Evolutionary conservation across 1,140 invertebrate genomes (phyloP).

Genomic region (Galendromus occidentalis): DNA sequence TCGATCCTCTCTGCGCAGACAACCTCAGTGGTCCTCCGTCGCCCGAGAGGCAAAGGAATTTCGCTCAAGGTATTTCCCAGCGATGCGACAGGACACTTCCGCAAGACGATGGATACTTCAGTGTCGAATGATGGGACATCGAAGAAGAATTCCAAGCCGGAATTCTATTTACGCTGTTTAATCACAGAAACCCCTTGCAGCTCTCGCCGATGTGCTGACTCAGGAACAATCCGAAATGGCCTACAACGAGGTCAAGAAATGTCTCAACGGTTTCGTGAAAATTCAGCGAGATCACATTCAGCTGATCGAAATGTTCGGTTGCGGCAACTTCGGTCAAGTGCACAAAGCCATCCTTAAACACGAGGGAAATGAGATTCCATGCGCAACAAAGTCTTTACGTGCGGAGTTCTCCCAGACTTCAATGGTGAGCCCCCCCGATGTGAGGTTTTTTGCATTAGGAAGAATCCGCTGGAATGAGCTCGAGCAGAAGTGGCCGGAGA

Average conservation of each 20-base stretch:
- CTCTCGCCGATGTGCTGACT: neutral
- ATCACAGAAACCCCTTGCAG: neutral
- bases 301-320: constrained; percentile 2
- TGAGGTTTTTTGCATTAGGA: neutral
- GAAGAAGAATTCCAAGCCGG: no score
- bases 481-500: no score
- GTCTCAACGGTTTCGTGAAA: neutral
- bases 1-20: neutral
- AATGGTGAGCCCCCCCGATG: neutral
- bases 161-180: neutral
- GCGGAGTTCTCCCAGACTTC: neutral
- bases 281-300: neutral
- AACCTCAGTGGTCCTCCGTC: neutral
- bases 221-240: neutral
- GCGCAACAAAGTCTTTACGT: neutral
- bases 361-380: neutral
- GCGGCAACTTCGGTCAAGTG: constrained; percentile 3
- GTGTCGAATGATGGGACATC: no score
- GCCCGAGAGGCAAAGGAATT: neutral
- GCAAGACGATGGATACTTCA: constrained; percentile 9
- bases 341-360: neutral
- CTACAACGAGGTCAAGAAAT: neutral
- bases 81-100: no score
- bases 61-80: neutral
- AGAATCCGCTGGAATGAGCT: neutral